Base-by-base conservation (phyloP, 2,888 invertebrate genomes). In the Metallyticus violacea region DNA sequence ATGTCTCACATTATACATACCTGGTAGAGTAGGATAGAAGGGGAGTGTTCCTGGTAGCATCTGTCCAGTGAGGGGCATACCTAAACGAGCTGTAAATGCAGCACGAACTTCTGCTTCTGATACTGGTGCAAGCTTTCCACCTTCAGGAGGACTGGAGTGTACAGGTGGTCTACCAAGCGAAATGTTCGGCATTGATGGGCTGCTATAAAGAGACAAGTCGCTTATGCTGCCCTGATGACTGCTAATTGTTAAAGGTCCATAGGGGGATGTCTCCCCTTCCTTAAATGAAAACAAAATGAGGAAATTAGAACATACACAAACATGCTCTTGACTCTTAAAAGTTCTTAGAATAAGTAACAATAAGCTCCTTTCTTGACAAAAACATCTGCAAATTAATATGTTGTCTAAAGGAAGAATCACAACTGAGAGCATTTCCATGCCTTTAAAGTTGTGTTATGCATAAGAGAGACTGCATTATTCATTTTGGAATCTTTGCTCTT, bases 181-280 rank as follows among this genome's bases (percentile, higher is more conserved):
- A 91, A 99, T 99, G 93, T 99, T 99, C 90, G 99, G 99, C 96
- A 99, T 96, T 90, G 98, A 98, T 87, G 98, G 98, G 90, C 98
- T 98, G 90, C 97, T 97, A 93, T 98, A 98, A 88, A 98, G 94
- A 88, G 96, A 93, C 90, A 96, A 92, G 92, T 96, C 94, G 92
- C 93, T 95, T 92, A 93, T 96, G 93, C 93, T 96, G 92, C 93
- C 95, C 91, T 93, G 94, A 91, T 92, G 95, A 90, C 93, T 94
- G 91, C 92, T 94, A 90, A 90, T 90, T n/a, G 91, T 92, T 88
- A 93, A 90, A 81, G 92, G 91, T 86, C 94, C 94, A 90, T 94
- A 95, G 40, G 93, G 93, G 87, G 93, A 93, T 90, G 94, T 94
- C 92, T 97, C 96, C 91, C 96, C 96, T 92, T 97, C 97, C 92